These are phyloP conservation scores for Rhea pennata DNA, from an alignment of 2,113 vertebrate genomes.

Conservation along the genomic window DNA sequence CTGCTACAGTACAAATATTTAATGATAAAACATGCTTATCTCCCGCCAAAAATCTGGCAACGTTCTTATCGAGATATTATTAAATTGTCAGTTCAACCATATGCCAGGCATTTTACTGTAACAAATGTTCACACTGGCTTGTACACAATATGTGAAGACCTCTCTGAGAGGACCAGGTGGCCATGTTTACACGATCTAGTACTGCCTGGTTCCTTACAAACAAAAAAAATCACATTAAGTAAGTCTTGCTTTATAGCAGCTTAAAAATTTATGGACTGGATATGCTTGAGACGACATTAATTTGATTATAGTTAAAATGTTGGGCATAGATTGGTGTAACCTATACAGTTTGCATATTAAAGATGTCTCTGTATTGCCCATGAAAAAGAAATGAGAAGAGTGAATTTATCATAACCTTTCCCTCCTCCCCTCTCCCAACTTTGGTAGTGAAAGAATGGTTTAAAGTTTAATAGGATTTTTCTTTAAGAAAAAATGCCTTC, in stretches of 20 bases:
- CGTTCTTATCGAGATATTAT: slow-evolving; percentile 59
- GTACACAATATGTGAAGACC: background rate
- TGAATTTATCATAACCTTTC: background rate
- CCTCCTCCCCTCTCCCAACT: fast-evolving
- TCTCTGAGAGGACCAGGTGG: slow-evolving; percentile 45
- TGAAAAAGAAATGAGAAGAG: background rate
- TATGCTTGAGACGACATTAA: background rate
- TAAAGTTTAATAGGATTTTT: background rate
- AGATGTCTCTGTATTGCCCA: background rate
- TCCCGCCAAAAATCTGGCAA: slow-evolving; percentile 65
- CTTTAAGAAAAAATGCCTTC: background rate
- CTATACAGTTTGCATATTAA: background rate
- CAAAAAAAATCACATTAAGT: slow-evolving; percentile 40
- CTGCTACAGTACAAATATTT: slow-evolving; percentile 68
- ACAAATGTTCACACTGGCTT: slow-evolving; percentile 56
- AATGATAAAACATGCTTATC: slow-evolving; percentile 70
- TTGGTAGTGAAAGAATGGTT: background rate
- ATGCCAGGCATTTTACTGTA: slow-evolving; percentile 57
- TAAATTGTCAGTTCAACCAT: slow-evolving; percentile 69
- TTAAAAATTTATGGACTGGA: slow-evolving; percentile 27
- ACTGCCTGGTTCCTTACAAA: slow-evolving; percentile 38
- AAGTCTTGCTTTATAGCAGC: slow-evolving; percentile 23
- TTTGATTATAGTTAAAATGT: background rate
- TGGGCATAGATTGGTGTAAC: background rate
- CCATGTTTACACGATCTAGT: slow-evolving; percentile 41